Base-by-base conservation (phyloP, 2,888 invertebrate genomes). In the Chymomyza procnemis region DNA sequence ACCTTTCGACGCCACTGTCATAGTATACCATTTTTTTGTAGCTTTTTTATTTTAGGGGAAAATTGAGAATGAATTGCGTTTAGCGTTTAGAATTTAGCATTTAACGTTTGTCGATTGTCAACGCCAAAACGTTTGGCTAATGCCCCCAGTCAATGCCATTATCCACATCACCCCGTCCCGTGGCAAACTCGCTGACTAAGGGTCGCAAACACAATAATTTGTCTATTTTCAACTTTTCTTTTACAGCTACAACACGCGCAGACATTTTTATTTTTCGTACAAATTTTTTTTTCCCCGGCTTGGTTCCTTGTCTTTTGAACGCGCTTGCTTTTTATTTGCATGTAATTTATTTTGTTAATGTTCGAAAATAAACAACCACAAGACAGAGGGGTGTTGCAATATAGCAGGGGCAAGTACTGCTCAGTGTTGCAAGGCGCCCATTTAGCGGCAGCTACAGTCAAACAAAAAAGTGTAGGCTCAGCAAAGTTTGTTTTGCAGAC, bases 311-410 rank as follows among this genome's bases (percentile, higher is more conserved):
- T 50, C 19, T 19, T 18, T 50, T n/a, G 14, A 50, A 50, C 46
- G n/a, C 48, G 46, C n/a, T 56, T 46, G 57, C 66, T 57, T 74
- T 74, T 74, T 78, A 80, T 83, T 83, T 87, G 82, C 88, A 85
- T 85, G 87, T 76, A 80, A 87, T 83, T 83, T 83, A 83, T 83
- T 85, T 83, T 80, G 80, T 85, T 83, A 83, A 83, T 83, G 82
- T 85, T 73, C 69, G 80, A 73, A 74, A 83, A 83, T 83, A 83
- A 87, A 87, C 83, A 83, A 87, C 69, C 69, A 26, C 66, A 66
- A 57, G 30, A 57, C 41, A 64, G 12, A 59, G 57, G 34, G 19
- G 19, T 8, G 66, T 50, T 59, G 56, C 54, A 21, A 18, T 12
- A 9, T 26, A 8, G 54, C 4, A 6, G 19, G 14, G 71, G 73